Base-by-base conservation (phyloP, 2,888 invertebrate genomes). In the Drosophila neutralis region DNA sequence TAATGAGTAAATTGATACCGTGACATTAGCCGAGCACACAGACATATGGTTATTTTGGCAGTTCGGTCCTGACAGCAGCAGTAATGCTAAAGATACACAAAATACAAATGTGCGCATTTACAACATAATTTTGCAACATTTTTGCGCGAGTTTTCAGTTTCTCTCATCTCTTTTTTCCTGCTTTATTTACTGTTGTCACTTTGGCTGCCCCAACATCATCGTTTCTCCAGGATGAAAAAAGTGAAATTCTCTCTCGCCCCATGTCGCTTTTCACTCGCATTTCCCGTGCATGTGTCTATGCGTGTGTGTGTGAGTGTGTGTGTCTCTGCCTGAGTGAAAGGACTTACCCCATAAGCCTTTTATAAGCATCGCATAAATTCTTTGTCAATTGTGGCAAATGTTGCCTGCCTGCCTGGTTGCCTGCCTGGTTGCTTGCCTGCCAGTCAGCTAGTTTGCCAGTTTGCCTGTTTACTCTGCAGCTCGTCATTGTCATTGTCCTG, bases 321-420 rank as follows among this genome's bases (percentile, higher is more conserved):
- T 63, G 21, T 63, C 38, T 40, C 18, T 52, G 74, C 51, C 59
- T 76, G 82, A 77, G 73, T 71, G 75, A 86, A 65, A 71, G 79
- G 80, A 75, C 76, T 80, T 85, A 83, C 81, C 79, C 76, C 62
- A 63, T 82, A 86, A 87, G 81, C 82, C 88, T 80, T 86, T 83
- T 82, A 86, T 87, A 85, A 87, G 77, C 82, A 76, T 80, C 79
- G 81, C 82, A 87, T 87, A 83, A 88, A 88, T 87, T 89, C 87
- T 82, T 85, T 87, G 87, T 83, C 87, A 88, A 89, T 84, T 87
- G 83, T 87, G 81, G 83, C 76, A 86, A 83, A 81, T 85, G 83
- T 78, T 73, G 67, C 53, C 57, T 58, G 66, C 63, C 7, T 36
- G 36, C 15, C 36, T 35, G 11, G 33, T 11, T 33, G 61, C 15